phyloP scores from a whole-genome alignment of 1,140 invertebrate genomes.

The Plectus sambesii region DNA sequence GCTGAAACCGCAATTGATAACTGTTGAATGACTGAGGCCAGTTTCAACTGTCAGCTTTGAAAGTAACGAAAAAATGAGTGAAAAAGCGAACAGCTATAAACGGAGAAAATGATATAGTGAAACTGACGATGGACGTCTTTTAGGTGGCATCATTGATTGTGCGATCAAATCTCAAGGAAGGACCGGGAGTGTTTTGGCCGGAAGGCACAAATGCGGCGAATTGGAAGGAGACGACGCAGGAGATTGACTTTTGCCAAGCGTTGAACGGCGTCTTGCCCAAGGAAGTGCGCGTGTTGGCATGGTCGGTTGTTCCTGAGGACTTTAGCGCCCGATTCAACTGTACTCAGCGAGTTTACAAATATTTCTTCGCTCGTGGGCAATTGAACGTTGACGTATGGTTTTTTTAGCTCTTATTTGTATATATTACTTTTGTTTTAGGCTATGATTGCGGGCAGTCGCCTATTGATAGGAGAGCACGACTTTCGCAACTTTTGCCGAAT shows the following conservation, averaged over 20 bases:
- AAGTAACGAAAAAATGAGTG: too few species aligned
- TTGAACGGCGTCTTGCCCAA: slow-evolving; percentile 77
- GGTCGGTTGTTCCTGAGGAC: slow-evolving; percentile 61
- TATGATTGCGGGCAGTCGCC: slow-evolving; percentile 64
- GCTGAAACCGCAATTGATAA: too few species aligned
- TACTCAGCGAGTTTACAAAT: slow-evolving; percentile 63
- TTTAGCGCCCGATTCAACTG: slow-evolving; percentile 58
- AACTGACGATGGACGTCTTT: too few species aligned
- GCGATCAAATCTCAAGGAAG: slow-evolving; percentile 62
- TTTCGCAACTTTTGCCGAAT: slow-evolving; percentile 97
- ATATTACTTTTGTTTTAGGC: slow-evolving; percentile 47
- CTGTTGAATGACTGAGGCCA: too few species aligned
- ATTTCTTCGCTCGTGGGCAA: slow-evolving; percentile 74
- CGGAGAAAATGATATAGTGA: too few species aligned
- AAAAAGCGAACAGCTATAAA: too few species aligned
- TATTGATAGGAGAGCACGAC: slow-evolving; percentile 72
- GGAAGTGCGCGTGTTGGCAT: slow-evolving; percentile 72
- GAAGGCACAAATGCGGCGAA: slow-evolving; percentile 48
- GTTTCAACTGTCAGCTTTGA: too few species aligned
- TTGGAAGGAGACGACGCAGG: slow-evolving; percentile 51
- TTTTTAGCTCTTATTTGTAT: slow-evolving; percentile 17
- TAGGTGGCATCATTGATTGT: slow-evolving; percentile 73
- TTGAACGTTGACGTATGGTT: slow-evolving; percentile 60
- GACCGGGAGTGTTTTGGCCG: slow-evolving; percentile 89
- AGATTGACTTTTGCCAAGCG: slow-evolving; percentile 74